Evolutionary conservation across 2,113 vertebrate species (phyloP).

Genomic region (Hiodon tergisus): DNA sequence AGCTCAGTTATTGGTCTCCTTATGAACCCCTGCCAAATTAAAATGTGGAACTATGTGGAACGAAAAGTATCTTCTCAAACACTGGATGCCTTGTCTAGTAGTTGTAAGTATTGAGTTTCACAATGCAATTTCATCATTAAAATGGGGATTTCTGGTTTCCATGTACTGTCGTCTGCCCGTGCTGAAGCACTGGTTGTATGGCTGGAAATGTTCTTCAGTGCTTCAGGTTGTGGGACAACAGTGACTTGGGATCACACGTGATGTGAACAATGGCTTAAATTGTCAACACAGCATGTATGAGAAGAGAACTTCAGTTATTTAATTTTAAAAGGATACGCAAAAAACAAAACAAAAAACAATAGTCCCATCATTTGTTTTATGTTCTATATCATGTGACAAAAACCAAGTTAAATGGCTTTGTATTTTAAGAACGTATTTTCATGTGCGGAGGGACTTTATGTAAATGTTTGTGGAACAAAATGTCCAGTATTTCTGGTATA

Average conservation of each 20-base stretch:
- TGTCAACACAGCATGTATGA: neutral
- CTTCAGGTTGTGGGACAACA: neutral
- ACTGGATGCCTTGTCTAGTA: neutral
- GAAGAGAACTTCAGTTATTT: neutral
- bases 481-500: constrained; percentile 27
- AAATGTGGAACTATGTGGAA: neutral
- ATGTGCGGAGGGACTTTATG: constrained; percentile 43
- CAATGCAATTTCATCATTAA: neutral
- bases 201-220: neutral
- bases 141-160: neutral
- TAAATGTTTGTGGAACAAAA: constrained; percentile 38
- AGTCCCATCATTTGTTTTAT: neutral
- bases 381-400: constrained; percentile 10
- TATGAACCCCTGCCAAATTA: neutral
- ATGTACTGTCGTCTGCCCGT: neutral
- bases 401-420: constrained; percentile 16
- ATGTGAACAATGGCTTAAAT: too few species aligned
- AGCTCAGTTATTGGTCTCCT: neutral
- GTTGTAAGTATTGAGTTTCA: neutral
- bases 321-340: neutral
- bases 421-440: constrained; percentile 32
- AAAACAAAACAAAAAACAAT: neutral
- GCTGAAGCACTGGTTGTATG: neutral
- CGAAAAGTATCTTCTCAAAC: neutral
- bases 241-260: neutral